Conservation (phyloP, 2,888 invertebrate genomes). For the Sisyra terminalis region DNA sequence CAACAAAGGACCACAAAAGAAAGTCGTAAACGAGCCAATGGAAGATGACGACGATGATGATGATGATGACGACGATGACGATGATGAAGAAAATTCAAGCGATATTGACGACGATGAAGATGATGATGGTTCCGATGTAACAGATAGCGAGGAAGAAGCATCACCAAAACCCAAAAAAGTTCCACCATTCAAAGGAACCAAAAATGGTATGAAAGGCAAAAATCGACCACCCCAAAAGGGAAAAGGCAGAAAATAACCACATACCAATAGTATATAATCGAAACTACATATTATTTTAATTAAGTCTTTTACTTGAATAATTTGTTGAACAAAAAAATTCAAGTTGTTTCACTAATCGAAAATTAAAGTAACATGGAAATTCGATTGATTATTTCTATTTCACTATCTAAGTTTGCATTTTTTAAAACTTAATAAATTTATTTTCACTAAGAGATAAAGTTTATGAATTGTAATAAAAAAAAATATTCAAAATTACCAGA, state of each 20-base stretch:
- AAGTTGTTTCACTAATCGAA: too few relatives aligned
- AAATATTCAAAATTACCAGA: too few relatives aligned
- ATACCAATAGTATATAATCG: neutral
- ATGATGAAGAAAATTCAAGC: neutral
- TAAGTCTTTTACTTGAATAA: neutral
- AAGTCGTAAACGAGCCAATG: slow-evolving; percentile 7
- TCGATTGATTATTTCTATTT: too few relatives aligned
- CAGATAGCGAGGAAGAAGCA: slow-evolving; percentile 2
- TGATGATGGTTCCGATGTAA: slow-evolving; percentile 8
- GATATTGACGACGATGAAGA: slow-evolving; percentile 8
- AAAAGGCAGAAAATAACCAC: neutral
- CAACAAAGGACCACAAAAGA: slow-evolving; percentile 7
- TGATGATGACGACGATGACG: slow-evolving; percentile 2
- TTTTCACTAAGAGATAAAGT: too few relatives aligned
- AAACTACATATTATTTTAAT: neutral
- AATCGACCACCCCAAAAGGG: neutral
- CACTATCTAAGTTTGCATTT: too few relatives aligned
- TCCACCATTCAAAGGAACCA: slow-evolving; percentile 2
- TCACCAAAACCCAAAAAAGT: slow-evolving; percentile 3
- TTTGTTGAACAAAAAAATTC: too few relatives aligned
- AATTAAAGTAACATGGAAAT: too few relatives aligned
- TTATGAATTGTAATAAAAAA: too few relatives aligned
- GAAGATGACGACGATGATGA: slow-evolving; percentile 12
- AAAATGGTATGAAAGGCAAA: neutral
- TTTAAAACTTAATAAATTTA: too few relatives aligned